Base-by-base conservation (phyloP, 2,797 vertebrate genomes). In the Alcedo quadribrachys region DNA sequence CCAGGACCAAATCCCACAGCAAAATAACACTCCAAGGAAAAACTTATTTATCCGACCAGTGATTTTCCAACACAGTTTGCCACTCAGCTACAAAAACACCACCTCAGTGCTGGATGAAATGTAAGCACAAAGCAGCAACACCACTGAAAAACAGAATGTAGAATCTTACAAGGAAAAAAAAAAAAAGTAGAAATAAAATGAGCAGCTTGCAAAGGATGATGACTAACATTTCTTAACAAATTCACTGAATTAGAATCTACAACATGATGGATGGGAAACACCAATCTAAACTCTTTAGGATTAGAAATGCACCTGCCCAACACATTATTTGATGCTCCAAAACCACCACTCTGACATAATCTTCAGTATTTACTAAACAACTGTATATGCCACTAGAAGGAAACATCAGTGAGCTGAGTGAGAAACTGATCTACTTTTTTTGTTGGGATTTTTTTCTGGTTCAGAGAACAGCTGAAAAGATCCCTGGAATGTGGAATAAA, bases 1-100 rank as follows among this genome's bases (percentile, higher is more conserved):
- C 58, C 61, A 89, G 68, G 21, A 93, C 68, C 14, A 80, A 94
- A 94, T 75, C 77, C 87, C 77, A 85, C 46, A 76, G 35, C 67
- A 73, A 83, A 93, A 48, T 8, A 75, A 62, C n/a, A 16, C 30
- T 45, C 7, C 8, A 13, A 61, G 46, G 32, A 58, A 92, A 92
- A 69, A 22, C 8, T 80, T 54, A 50, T 58, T 92, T 85, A 81
- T 71, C 48, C 73, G 57, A 40, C 2, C 40, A 87, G 22, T 15
- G 87, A 70, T n/a, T 77, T 87, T 57, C 62, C 76, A 75, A 43
- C 8, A 43, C 53, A 85, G 53, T 70, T 87, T 45, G 37, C 18
- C 17, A 55, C 0, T 0, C 68, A 74, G 54, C 50, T 92, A 53
- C 65, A 75, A 62, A 86, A 65, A 1, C 76, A 85, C 48, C 37